A percentile compares a stretch with the other conserved stretches of the same genome.
These are phyloP conservation scores for Ophion costatus DNA, from an alignment of 2,888 invertebrate species.

Conservation along the genomic window DNA sequence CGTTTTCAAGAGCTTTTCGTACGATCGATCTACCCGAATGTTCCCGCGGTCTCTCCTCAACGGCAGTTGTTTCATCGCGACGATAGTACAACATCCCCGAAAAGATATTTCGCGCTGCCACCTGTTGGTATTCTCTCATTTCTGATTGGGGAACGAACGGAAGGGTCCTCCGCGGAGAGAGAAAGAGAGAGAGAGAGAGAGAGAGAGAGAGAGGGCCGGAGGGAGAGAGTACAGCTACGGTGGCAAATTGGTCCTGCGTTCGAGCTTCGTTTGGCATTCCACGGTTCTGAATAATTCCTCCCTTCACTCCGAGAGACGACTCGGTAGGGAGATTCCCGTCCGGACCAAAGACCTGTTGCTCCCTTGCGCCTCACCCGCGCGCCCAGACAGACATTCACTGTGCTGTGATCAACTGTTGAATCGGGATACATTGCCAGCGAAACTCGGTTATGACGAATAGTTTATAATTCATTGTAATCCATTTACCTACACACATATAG, in stretches of 20 bases:
- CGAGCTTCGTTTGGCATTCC: slow-evolving; percentile 64
- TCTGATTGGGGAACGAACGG: slow-evolving; percentile 14
- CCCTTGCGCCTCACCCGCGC: slow-evolving; percentile 50
- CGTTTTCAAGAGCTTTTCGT: slow-evolving; percentile 29
- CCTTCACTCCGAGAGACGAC: slow-evolving; percentile 31
- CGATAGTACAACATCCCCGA: slow-evolving; percentile 3
- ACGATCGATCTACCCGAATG: not conserved
- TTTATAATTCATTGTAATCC: too few relatives aligned
- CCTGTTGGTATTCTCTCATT: slow-evolving; percentile 56
- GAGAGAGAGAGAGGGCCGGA: slow-evolving; percentile 2
- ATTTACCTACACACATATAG: too few relatives aligned
- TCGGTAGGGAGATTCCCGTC: slow-evolving; percentile 61
- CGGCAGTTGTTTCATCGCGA: slow-evolving; percentile 28
- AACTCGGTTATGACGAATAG: not conserved
- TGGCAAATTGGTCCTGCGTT: slow-evolving; percentile 57
- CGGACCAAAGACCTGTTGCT: slow-evolving; percentile 70
- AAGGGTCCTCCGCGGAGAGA: not conserved
- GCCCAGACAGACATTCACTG: slow-evolving; percentile 37
- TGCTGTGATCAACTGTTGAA: slow-evolving; percentile 49
- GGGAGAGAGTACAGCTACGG: slow-evolving; percentile 26
- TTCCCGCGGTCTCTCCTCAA: slow-evolving; percentile 19
- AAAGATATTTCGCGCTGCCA: slow-evolving; percentile 41
- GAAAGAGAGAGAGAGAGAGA: slow-evolving; percentile 10
- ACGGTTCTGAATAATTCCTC: slow-evolving; percentile 59
- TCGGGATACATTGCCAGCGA: not conserved